Percentiles rank a stretch among this genome's conserved stretches.
These are phyloP conservation scores for Eretmochelys imbricata DNA, from an alignment of 2,113 vertebrate genomes.

Conservation along the genomic window DNA sequence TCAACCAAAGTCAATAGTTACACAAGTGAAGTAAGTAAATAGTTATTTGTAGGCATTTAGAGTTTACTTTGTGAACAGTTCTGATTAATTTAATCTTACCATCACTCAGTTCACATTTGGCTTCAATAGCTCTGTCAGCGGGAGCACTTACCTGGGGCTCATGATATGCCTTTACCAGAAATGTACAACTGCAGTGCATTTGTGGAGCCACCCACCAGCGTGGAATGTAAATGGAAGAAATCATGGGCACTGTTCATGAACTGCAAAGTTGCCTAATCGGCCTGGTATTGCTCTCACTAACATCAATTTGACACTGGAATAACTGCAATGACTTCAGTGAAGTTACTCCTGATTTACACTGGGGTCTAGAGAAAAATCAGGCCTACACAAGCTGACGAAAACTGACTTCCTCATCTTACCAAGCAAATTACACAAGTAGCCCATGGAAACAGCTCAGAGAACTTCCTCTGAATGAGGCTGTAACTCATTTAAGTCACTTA, in stretches of 20 bases:
- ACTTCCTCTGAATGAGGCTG: constrained; percentile 64
- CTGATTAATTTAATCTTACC: neutral
- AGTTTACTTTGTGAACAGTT: neutral
- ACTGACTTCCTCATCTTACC: constrained; percentile 2
- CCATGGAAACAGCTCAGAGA: constrained; percentile 47
- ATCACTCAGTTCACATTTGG: neutral
- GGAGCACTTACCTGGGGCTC: neutral
- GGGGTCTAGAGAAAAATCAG: constrained; percentile 6
- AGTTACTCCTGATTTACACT: neutral
- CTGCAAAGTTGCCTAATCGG: neutral
- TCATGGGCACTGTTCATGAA: accelerated
- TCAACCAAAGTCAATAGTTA: neutral
- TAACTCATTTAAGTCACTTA: constrained; percentile 65
- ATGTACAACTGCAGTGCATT: neutral
- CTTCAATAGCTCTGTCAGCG: neutral
- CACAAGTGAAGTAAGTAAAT: neutral
- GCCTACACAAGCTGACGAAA: neutral
- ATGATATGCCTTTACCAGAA: neutral
- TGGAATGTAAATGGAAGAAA: neutral
- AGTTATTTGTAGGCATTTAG: neutral
- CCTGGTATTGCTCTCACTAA: neutral
- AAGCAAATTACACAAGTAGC: constrained; percentile 27
- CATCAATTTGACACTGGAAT: neutral
- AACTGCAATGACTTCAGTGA: neutral
- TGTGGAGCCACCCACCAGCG: neutral